Conservation (phyloP, 2,797 vertebrate genomes). For the Prionace glauca region DNA sequence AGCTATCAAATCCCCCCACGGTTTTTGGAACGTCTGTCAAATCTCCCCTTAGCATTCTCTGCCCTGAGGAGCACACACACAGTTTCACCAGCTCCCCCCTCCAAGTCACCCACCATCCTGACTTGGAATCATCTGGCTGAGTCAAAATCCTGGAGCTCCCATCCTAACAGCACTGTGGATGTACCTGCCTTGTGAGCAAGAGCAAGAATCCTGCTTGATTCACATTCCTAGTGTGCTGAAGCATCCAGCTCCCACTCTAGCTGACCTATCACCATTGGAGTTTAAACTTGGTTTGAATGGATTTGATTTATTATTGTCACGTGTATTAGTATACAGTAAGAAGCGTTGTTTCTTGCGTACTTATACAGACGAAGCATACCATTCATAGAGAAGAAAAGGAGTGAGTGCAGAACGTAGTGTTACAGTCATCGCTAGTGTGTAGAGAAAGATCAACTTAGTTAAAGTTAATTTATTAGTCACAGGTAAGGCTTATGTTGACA, state of each 20-base stretch:
- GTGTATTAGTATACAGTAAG: too few species aligned
- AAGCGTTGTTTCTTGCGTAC: too few species aligned
- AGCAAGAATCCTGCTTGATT: background rate
- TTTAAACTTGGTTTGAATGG: too few species aligned
- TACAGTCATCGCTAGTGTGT: too few species aligned
- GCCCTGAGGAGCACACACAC: background rate
- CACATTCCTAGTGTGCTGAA: background rate
- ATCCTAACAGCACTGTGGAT: background rate
- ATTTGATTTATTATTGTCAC: too few species aligned
- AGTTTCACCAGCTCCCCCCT: background rate
- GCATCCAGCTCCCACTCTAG: background rate
- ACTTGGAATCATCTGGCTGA: background rate
- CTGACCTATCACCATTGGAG: background rate
- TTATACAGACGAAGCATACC: too few species aligned
- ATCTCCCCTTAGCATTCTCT: background rate
- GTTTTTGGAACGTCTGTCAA: background rate
- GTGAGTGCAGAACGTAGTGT: too few species aligned
- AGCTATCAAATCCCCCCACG: background rate
- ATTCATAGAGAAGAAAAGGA: too few species aligned
- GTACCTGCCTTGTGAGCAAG: background rate
- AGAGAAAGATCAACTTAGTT: too few species aligned
- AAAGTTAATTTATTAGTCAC: too few species aligned
- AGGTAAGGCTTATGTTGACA: too few species aligned
- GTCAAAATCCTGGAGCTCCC: background rate
- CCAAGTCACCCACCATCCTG: background rate